Evolutionary conservation across 2,113 vertebrate species (phyloP), one percentile per base, ranked within the genome.

Genomic region (Bubalus kerabau): DNA sequence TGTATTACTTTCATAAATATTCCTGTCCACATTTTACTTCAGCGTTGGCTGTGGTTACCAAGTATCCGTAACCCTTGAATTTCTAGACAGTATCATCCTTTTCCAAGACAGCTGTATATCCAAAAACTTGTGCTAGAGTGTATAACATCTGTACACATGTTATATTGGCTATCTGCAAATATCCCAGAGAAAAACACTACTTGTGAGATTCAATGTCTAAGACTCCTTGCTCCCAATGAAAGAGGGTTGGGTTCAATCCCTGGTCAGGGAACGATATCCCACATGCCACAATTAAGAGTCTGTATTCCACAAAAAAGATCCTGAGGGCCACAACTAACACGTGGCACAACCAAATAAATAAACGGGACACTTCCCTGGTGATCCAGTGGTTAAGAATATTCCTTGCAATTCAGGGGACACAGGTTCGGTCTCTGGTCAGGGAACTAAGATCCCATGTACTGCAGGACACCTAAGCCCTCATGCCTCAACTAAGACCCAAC

Each of bases 111-210:
- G 99, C 99, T 98, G 99, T 99, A 99, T 98, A 98, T 91, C 98
- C 99, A 98, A 98, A 98, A 98, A 98, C 93, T 98, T 98, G 98
- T 98, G 97, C 87, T 98, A 93, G 98, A 98, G 95, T 97, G 91
- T 98, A 92, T 96, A 98, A 98, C 98, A 97, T 98, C 99, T 99
- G 99, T 99, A 99, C 96, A 99, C 99, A 99, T 3, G 94, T 90
- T 99, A 99, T 99, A 99, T 98, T 99, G 97, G 98, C 85, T 98
- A 98, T 89, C 96, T 99, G 99, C 99, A 99, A 98, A 99, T 99
- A 99, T 94, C 98, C 96, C 94, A 98, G 98, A 97, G 91, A 98
- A 99, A 98, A 99, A 98, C 99, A 99, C 99, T 99, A 99, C 99
- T 99, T 98, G 98, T 76, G 36, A 23, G 71, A 76, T 76, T 76